Base-by-base conservation (phyloP, 2,888 invertebrate genomes). In the Theristus sp. region DNA sequence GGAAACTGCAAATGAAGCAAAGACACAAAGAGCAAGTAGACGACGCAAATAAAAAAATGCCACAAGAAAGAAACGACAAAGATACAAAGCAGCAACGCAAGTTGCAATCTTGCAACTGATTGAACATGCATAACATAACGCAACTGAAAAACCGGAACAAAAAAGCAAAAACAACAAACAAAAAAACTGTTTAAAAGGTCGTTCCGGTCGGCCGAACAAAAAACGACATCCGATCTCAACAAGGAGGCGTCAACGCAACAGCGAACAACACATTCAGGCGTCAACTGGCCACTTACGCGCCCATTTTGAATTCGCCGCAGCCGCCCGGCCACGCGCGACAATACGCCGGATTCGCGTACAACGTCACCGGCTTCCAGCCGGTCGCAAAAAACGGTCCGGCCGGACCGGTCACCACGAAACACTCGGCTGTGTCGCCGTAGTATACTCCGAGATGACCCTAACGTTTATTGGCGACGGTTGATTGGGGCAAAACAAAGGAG, bases 391-490 rank as follows among this genome's bases (percentile, higher is more conserved):
- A 96, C 3, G 85, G 82, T 61, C 90, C 90, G 25, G 91, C 91
- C 0, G 96, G 94, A 66, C 87, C 86, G 64, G 89, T 79, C 65
- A 98, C 85, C 31, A 88, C 84, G 76, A 84, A 98, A 30, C 96
- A 80, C 57, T 90, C 79, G 1, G 93, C 91, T n/a, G 85, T 83
- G 63, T 85, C 84, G 0, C 91, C 84, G 46, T 84, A 81, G 61
- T 84, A 83, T 57, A 99, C 89, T 60, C 96, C 96, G 65, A 99
- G 81, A 0, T 89, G 85, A 26, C 91, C 86, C 91, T 94, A 75
- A 60, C 79, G n/a, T n/a, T n/a, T n/a, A n/a, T n/a, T n/a, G n/a
- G n/a, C n/a, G n/a, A n/a, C n/a, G 65, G 57, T 53, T 53, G 24
- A 62, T 31, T n/a, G 10, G 46, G 22, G 27, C 25, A 27, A 60